Evolutionary conservation across 1,140 invertebrate species (phyloP).

Genomic region (Nephotettix cincticeps): DNA sequence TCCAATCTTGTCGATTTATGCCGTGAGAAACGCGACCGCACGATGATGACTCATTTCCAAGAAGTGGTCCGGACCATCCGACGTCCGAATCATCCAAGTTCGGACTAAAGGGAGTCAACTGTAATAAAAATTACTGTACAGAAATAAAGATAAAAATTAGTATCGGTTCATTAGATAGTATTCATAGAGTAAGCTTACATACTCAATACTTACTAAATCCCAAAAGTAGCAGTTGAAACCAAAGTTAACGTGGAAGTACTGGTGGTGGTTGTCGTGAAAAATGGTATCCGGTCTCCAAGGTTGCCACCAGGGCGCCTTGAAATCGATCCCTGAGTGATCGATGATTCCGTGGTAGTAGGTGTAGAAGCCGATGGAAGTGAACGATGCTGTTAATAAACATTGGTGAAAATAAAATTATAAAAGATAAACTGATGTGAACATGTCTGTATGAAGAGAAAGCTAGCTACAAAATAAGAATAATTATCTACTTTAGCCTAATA

Average conservation of each 20-base stretch:
- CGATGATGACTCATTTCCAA: no score
- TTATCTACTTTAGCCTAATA: neutral
- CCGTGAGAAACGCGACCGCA: no score
- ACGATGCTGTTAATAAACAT: constrained; percentile 54
- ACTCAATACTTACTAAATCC: constrained; percentile 57
- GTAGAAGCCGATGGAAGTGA: constrained; percentile 58
- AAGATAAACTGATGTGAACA: neutral
- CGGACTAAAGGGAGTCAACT: no score
- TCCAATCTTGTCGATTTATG: no score
- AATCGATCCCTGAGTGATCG: constrained; percentile 73
- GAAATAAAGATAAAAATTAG: neutral
- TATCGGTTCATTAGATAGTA: neutral
- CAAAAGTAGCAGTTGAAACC: constrained; percentile 67
- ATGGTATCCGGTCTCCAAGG: constrained; percentile 73
- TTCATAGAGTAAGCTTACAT: neutral
- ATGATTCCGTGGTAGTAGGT: constrained; percentile 74
- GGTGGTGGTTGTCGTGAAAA: constrained; percentile 76
- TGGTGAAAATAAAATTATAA: neutral
- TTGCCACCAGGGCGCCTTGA: constrained; percentile 72
- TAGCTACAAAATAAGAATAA: neutral
- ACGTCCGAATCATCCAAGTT: no score
- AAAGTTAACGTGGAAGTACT: constrained; percentile 76
- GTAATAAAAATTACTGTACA: neutral
- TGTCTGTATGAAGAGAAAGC: neutral
- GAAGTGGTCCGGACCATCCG: no score